These are phyloP conservation scores for Puffinus mauretanicus DNA, from an alignment of 2,113 vertebrate genomes.

Conservation along the genomic window DNA sequence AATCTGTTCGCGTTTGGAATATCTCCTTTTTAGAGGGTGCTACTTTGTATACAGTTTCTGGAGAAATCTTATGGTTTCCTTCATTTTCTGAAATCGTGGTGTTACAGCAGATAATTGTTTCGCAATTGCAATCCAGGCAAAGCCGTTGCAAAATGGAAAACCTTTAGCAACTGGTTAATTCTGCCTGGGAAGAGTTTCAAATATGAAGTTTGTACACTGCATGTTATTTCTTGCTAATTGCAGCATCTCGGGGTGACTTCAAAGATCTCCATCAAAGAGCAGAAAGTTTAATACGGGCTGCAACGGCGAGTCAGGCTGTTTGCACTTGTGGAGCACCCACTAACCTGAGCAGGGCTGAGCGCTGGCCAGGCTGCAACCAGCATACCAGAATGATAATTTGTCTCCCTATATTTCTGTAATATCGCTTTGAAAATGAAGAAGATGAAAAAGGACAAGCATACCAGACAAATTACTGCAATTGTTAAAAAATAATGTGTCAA, in stretches of 20 bases:
- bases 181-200: background rate
- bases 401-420: background rate
- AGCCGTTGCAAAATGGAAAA: background rate
- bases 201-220: rapidly evolving
- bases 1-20: rapidly evolving
- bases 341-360: background rate
- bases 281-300: background rate
- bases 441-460: background rate
- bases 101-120: background rate
- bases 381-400: rapidly evolving
- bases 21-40: background rate
- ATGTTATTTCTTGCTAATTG: background rate
- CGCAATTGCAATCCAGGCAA: background rate
- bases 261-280: background rate
- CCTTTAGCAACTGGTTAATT: background rate
- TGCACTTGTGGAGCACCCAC: background rate
- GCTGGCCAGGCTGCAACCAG: background rate
- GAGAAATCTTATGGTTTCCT: background rate
- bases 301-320: background rate
- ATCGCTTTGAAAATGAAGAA: background rate
- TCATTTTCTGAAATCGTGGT: rapidly evolving
- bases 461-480: background rate
- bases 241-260: background rate
- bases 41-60: background rate
- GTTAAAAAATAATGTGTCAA: background rate